Evolutionary conservation across 1,140 invertebrate genomes (phyloP).

Genomic region (Adoxophyes honmai): DNA sequence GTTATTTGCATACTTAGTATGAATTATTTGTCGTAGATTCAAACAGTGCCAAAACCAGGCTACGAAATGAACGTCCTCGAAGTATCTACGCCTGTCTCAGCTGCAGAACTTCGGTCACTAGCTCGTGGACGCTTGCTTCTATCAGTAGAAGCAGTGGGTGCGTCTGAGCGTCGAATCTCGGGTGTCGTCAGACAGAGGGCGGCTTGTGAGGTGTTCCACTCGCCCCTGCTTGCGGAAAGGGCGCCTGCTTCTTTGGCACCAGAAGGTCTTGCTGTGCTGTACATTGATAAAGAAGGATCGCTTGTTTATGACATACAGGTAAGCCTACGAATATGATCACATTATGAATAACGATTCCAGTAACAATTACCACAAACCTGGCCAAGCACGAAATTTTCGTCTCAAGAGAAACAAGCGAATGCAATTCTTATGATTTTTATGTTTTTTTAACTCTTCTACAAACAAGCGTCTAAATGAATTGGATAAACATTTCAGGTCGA

Average conservation of each 20-base stretch:
- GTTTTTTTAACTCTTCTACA: too few species aligned
- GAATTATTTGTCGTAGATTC: conserved; percentile 38
- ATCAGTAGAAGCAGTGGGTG: conserved; percentile 81
- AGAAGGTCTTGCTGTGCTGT: conserved; percentile 87
- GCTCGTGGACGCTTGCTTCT: conserved; percentile 84
- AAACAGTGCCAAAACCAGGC: conserved; percentile 82
- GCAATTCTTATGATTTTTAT: too few species aligned
- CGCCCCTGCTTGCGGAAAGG: conserved; percentile 78
- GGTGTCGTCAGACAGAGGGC: conserved; percentile 84
- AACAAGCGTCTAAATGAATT: too few species aligned
- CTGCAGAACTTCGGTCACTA: conserved; percentile 83
- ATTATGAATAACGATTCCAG: too few species aligned
- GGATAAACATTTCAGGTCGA: conserved; percentile 65
- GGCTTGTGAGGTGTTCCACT: conserved; percentile 89
- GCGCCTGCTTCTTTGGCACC: conserved; percentile 57
- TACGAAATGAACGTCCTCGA: conserved; percentile 86
- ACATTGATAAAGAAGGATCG: conserved; percentile 85
- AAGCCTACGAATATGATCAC: conserved; percentile 37
- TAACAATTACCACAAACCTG: too few species aligned
- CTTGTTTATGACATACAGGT: conserved; percentile 85
- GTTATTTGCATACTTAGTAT: not conserved
- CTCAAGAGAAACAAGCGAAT: too few species aligned
- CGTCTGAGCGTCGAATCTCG: conserved; percentile 80
- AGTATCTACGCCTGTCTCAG: conserved; percentile 84
- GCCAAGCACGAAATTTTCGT: too few species aligned